Evolutionary conservation across 2,888 invertebrate genomes (phyloP).

Genomic region (Amiota minor): DNA sequence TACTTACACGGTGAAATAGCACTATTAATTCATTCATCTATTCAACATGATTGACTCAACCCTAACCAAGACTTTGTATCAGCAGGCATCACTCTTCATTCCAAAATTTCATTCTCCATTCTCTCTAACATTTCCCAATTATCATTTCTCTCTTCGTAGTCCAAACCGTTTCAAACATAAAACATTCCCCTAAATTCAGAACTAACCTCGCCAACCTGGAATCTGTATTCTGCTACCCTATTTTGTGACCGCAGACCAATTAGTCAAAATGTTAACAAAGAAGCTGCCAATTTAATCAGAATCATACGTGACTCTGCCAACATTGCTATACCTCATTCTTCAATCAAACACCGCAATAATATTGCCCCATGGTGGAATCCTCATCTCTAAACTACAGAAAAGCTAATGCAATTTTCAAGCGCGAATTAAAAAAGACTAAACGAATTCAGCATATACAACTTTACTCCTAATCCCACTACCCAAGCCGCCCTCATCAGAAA

Average conservation of each 20-base stretch:
- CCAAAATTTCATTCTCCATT: too few species aligned
- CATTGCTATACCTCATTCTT: not conserved
- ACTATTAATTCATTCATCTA: too few species aligned
- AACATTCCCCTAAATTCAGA: not conserved
- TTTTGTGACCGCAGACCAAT: too few species aligned
- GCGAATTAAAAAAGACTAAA: not conserved
- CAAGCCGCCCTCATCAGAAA: not conserved
- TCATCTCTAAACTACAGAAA: too few species aligned
- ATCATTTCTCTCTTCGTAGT: not conserved
- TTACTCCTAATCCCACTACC: not conserved
- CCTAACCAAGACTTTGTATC: too few species aligned
- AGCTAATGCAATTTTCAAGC: too few species aligned
- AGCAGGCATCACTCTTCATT: too few species aligned
- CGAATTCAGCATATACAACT: too few species aligned
- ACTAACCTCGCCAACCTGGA: not conserved
- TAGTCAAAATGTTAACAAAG: not conserved
- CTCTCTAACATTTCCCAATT: not conserved
- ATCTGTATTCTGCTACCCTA: too few species aligned
- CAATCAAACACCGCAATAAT: not conserved
- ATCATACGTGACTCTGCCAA: not conserved
- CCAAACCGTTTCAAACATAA: not conserved
- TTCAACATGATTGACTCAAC: too few species aligned
- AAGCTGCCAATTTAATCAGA: not conserved
- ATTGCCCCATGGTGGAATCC: not conserved
- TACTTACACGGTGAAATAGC: too few species aligned